Percentiles rank a stretch among this genome's conserved stretches.
Evolutionary conservation across 2,888 invertebrate species (phyloP).

Genomic region (Scotopteryx bipunctaria): DNA sequence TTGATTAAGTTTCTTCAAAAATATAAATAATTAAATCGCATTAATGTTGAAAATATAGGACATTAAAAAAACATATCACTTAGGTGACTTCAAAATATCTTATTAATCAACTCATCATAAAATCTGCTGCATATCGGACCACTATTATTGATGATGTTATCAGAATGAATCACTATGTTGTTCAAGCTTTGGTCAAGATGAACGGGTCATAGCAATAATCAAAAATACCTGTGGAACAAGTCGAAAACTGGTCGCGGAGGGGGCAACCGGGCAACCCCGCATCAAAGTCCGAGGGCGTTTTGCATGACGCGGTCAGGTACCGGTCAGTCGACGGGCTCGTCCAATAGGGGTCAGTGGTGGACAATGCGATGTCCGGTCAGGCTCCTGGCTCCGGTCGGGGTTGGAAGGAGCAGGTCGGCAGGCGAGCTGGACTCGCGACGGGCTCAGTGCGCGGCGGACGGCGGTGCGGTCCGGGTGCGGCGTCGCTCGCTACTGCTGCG

Average conservation of each 20-base stretch:
- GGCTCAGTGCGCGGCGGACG: slow-evolving; percentile 57
- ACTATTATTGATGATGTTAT: slow-evolving; percentile 40
- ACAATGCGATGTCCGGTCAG: slow-evolving; percentile 70
- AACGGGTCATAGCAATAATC: slow-evolving; percentile 45
- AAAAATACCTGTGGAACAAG: slow-evolving; percentile 76
- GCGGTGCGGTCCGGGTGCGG: slow-evolving; percentile 78
- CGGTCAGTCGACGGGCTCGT: slow-evolving; percentile 65
- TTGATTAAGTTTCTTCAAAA: too few relatives aligned
- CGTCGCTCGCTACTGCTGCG: slow-evolving; percentile 72
- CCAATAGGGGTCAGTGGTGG: slow-evolving; percentile 72
- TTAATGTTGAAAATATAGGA: too few relatives aligned
- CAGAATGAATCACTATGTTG: slow-evolving; percentile 48
- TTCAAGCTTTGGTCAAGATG: slow-evolving; percentile 48
- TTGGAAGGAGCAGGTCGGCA: slow-evolving; percentile 56
- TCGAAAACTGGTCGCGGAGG: slow-evolving; percentile 65
- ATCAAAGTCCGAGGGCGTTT: slow-evolving; percentile 71
- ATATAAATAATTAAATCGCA: too few relatives aligned
- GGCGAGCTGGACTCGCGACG: slow-evolving; percentile 30
- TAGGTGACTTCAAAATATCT: too few relatives aligned
- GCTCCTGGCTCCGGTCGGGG: slow-evolving; percentile 50
- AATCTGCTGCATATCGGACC: slow-evolving; percentile 26
- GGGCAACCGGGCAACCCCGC: slow-evolving; percentile 71
- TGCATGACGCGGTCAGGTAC: slow-evolving; percentile 69
- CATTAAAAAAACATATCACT: too few relatives aligned
- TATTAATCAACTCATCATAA: slow-evolving; percentile 29